These are phyloP conservation scores for Chironomus tepperi DNA, from an alignment of 1,140 invertebrate genomes.

Conservation along the genomic window DNA sequence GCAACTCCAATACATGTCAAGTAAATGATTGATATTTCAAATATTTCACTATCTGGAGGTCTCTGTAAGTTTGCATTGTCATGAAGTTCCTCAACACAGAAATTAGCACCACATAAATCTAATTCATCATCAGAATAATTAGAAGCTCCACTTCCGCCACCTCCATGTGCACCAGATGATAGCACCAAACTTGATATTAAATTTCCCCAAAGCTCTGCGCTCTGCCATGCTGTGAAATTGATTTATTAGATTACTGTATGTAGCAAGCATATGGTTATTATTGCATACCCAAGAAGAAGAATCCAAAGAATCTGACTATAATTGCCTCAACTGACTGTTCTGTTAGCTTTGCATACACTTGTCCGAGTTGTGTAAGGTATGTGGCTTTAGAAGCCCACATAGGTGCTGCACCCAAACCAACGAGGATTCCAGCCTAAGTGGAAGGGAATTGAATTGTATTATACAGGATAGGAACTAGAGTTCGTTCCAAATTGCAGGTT, in stretches of 20 bases:
- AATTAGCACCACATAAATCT: constrained; percentile 69
- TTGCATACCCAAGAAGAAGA: constrained; percentile 73
- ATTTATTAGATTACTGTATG: background rate
- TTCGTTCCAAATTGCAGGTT: no score
- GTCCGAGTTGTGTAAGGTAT: constrained; percentile 86
- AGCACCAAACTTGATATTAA: constrained; percentile 87
- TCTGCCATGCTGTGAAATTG: constrained; percentile 73
- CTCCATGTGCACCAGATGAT: constrained; percentile 62
- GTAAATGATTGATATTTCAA: constrained; percentile 82
- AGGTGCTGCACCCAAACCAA: constrained; percentile 87
- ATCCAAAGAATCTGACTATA: constrained; percentile 91
- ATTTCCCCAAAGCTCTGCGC: constrained; percentile 91
- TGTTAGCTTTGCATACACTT: constrained; percentile 78
- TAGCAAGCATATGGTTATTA: background rate
- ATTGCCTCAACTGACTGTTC: constrained; percentile 81
- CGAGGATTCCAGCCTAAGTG: constrained; percentile 59
- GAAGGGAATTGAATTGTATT: no score
- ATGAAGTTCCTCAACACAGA: constrained; percentile 57
- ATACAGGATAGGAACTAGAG: no score
- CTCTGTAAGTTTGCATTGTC: constrained; percentile 62
- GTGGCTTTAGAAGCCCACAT: constrained; percentile 96
- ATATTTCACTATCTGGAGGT: constrained; percentile 74
- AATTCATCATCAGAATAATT: constrained; percentile 46
- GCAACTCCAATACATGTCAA: constrained; percentile 76
- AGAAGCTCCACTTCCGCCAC: constrained; percentile 42